phyloP scores from a whole-genome alignment of 2,888 invertebrate species.

The Apamea monoglypha region DNA sequence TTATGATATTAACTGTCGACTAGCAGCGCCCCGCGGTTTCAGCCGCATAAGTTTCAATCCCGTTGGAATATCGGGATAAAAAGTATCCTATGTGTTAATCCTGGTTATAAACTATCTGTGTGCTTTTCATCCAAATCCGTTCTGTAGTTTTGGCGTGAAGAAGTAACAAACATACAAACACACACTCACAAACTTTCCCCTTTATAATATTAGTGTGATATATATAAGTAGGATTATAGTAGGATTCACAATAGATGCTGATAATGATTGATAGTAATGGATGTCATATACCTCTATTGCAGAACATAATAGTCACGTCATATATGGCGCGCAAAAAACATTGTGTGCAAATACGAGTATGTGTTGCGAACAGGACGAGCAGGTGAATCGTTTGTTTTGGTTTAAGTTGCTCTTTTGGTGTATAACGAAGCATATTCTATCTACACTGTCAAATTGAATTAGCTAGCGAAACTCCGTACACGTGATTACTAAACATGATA shows the following conservation, averaged over 20 bases:
- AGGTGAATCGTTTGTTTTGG: neutral
- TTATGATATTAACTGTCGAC: neutral
- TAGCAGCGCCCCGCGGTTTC: no score
- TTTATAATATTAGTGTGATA: no score
- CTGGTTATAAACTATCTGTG: no score
- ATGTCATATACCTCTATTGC: neutral
- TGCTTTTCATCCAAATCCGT: no score
- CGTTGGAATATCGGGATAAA: no score
- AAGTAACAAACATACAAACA: no score
- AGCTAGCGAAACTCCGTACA: neutral
- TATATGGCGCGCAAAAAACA: slow-evolving; percentile 7
- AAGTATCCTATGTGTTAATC: no score
- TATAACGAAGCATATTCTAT: neutral
- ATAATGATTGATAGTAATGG: slow-evolving; percentile 10
- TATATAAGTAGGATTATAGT: no score
- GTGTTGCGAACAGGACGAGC: neutral
- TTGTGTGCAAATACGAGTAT: slow-evolving; percentile 54
- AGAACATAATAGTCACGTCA: neutral
- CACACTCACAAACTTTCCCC: no score
- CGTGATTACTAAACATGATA: no score
- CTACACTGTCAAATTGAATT: neutral
- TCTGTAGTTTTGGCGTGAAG: no score
- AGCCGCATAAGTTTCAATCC: no score
- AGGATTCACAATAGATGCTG: slow-evolving; percentile 2
- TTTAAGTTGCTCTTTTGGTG: neutral